A percentile compares a stretch with the other conserved stretches of the same genome.
phyloP scores from a whole-genome alignment of 35 echinoderm and acorn worm genomes.

The Hemicentrotus pulcherrimus region DNA sequence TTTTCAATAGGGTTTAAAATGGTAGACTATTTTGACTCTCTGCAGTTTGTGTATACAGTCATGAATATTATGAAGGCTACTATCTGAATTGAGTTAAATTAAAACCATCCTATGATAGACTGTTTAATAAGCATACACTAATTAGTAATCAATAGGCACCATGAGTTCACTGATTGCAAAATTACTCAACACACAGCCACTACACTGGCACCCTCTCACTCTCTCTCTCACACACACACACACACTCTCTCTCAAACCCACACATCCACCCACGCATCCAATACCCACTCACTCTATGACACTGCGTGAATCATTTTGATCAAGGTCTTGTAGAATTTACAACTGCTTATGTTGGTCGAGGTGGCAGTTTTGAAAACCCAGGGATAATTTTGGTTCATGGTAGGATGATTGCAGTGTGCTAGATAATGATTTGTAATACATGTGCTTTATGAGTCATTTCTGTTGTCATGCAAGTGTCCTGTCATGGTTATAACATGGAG shows the following conservation, averaged over 20 bases:
- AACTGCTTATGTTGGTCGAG: not conserved
- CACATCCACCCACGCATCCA: not conserved
- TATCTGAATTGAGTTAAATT: not conserved
- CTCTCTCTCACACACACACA: not conserved
- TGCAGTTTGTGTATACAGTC: not conserved
- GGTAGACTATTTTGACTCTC: not conserved
- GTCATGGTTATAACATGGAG: not conserved
- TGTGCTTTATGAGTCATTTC: not conserved
- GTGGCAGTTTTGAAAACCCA: not conserved
- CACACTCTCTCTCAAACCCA: not conserved
- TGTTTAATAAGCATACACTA: constrained; percentile 37
- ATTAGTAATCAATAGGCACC: constrained; percentile 36
- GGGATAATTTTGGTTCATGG: not conserved
- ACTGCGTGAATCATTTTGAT: not conserved
- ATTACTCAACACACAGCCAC: constrained; percentile 1
- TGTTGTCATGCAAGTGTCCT: not conserved
- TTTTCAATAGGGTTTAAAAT: not conserved
- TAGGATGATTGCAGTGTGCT: not conserved
- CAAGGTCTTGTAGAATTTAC: not conserved
- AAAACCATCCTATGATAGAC: constrained; percentile 22
- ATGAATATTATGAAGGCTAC: not conserved
- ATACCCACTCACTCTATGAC: not conserved
- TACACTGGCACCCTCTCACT: not conserved
- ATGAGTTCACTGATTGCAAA: not conserved
- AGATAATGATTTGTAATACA: not conserved